Conservation (phyloP, 2,888 invertebrate genomes). For the Proisotoma minuta region DNA sequence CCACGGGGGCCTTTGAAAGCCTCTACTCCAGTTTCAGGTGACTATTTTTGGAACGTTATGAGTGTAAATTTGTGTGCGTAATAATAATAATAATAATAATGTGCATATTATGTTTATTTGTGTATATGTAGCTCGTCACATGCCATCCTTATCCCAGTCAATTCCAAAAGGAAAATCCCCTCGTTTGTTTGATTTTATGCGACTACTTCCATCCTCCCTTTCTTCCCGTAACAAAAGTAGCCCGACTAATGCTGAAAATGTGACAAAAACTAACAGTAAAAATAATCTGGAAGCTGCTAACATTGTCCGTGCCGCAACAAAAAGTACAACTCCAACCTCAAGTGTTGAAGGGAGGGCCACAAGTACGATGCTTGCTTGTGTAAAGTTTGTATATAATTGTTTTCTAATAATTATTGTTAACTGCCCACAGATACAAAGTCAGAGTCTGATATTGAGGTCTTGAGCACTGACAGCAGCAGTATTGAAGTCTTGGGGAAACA, state of each 20-base stretch:
- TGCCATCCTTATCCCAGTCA: slow-evolving; percentile 20
- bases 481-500: slow-evolving; percentile 45
- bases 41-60: neutral
- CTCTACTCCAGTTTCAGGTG: slow-evolving; percentile 43
- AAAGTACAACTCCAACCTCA: neutral
- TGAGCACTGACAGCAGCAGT: slow-evolving; percentile 46
- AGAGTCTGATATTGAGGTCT: slow-evolving; percentile 45
- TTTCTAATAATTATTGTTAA: slow-evolving; percentile 13
- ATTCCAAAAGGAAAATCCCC: slow-evolving; percentile 35
- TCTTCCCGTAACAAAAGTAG: slow-evolving; percentile 20
- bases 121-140: slow-evolving; percentile 13
- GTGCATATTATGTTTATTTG: neutral
- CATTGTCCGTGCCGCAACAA: neutral
- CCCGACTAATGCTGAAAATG: neutral
- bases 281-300: no score
- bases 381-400: neutral
- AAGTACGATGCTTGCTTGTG: neutral
- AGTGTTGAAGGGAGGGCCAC: neutral
- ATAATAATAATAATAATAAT: neutral
- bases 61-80: neutral
- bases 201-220: slow-evolving; percentile 33
- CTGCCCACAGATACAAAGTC: slow-evolving; percentile 41
- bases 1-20: slow-evolving; percentile 26
- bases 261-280: neutral
- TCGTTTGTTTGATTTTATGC: slow-evolving; percentile 29